Base-by-base conservation (phyloP, 2,888 invertebrate genomes). In the Agrotis exclamationis region DNA sequence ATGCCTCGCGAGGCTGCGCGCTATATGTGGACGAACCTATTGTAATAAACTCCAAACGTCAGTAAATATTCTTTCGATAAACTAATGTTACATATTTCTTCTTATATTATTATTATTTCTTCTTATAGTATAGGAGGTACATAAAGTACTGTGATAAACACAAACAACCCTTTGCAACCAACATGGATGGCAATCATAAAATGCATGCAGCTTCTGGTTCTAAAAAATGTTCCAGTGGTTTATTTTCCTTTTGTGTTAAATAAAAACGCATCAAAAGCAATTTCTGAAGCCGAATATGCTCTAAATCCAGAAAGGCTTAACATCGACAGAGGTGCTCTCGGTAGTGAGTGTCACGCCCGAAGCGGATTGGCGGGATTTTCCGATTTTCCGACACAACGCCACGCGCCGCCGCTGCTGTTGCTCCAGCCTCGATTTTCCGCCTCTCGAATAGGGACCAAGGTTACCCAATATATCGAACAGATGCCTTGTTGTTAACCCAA, bases 341-440 rank as follows among this genome's bases (percentile, higher is more conserved):
- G 82, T 84, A 84, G 87, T 83, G 89, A 87, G 85, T 90, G 90
- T 89, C 89, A 85, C 87, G 86, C 87, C 87, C 75, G 82, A 80
- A 90, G 88, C 88, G 90, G 90, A 90, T 91, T 89, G 86, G 78
- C 76, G 66, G 88, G 91, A 89, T 93, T 92, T 91, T 83, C 85
- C 87, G 90, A 92, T 91, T 92, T 92, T 88, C 90, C 88, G 79
- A 88, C 89, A 90, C 88, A 89, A 87, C 87, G 87, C 86, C 85
- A 80, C 84, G 80, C 87, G 87, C 86, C 85, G 80, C 84, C 80
- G 70, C 77, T 73, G 78, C 75, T 85, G 82, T 84, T 83, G 76
- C 85, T 83, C 72, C 75, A 80, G 72, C 84, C 83, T 86, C 87
- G 77, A 90, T 90, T 91, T 89, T 89, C 88, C 86, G 87, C 86